Conservation (phyloP, 2,113 vertebrate genomes). For the Corythornis cristatus region DNA sequence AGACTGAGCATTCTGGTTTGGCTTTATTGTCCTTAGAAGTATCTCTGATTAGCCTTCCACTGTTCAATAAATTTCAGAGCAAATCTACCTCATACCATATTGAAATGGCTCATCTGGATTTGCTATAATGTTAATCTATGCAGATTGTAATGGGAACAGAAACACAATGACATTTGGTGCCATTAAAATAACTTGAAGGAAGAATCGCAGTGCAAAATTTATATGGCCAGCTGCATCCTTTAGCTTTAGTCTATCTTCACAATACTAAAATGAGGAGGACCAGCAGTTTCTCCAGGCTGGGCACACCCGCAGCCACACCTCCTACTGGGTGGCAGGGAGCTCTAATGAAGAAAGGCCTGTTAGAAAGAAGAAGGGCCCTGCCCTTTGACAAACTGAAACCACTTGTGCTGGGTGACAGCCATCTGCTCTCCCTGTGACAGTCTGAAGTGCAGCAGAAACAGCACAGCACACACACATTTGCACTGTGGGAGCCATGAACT, state of each 20-base stretch:
- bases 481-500: neutral
- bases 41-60: conserved; percentile 28
- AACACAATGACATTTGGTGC: conserved; percentile 42
- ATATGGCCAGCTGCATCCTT: conserved; percentile 3
- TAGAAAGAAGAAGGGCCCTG: neutral
- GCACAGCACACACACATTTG: neutral
- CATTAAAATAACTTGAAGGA: conserved; percentile 20
- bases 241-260: neutral
- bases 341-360: neutral
- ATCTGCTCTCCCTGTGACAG: neutral
- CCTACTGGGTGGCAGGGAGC: neutral
- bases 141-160: conserved; percentile 40
- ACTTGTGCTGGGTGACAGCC: neutral
- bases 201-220: neutral
- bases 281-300: neutral
- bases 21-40: conserved; percentile 16
- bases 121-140: conserved; percentile 61
- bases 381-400: neutral
- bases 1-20: neutral
- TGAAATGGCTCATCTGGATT: conserved; percentile 58
- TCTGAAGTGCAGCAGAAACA: neutral
- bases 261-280: neutral
- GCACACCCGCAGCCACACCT: neutral
- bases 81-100: conserved; percentile 24
- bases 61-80: conserved; percentile 46